Evolutionary conservation across 2,888 invertebrate species (phyloP), one percentile per base, ranked within the genome.

Genomic region (Noctuana brunneofusca): DNA sequence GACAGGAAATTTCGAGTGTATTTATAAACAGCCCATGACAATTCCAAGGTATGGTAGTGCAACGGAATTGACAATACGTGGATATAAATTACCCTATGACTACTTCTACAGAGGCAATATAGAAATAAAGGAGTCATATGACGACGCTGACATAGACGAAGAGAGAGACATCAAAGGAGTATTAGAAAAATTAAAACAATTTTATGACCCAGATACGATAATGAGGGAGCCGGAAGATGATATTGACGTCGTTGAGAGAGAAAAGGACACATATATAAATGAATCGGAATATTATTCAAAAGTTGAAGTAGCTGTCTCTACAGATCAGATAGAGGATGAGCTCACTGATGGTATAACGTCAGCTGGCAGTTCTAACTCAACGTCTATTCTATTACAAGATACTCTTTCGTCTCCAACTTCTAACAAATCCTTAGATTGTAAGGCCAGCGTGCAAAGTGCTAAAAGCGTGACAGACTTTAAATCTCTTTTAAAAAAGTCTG

Each of bases 1-100:
- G 5, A 94, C 94, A 0, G 95, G 95, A 6, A 87, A 87, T 22
- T 95, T 95, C 68, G 93, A 94, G 79, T 86, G 92, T 57, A 87
- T 92, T 56, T 93, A 92, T 70, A 79, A 77, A 6, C 91, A 91
- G 62, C 81, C 85, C 2, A 77, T 87, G 71, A 82, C 84, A 12
- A 63, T 74, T 38, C 86, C 84, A 6, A 75, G 73, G 30, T 86
- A 78, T 66, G 76, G 77, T 1, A 68, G 68, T 8, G 75, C 78
- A 6, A 65, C 75, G 8, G 85, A 91, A 62, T 70, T 92, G 14
- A 41, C 63, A 18, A 71, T 89, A 5, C 75, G 74, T 35, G 91
- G 92, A 8, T 69, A 67, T 48, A 54, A 76, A 1, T 69, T 91
- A 50, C 84, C 84, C 2, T 50, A 65, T 6, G 80, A 84, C 12